Base-by-base conservation (phyloP, 1,140 invertebrate genomes). In the Hesperophylax magnus region DNA sequence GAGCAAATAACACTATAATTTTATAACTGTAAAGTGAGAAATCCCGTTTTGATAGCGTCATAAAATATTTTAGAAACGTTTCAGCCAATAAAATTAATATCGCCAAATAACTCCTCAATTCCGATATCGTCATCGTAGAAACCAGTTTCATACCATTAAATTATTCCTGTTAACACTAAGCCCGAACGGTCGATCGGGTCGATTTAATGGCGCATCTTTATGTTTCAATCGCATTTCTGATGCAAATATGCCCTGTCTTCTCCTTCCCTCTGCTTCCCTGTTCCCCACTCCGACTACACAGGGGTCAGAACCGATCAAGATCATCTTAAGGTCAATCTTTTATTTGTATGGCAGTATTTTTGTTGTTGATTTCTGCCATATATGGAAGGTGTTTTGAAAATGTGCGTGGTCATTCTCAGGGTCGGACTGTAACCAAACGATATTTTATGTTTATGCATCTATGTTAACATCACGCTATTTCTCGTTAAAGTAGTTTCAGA, bases 251-350 rank as follows among this genome's bases (percentile, higher is more conserved):
- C 11, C 14, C 1, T 47, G 39, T 47, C 39, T 11, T 47, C 11
- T 47, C 39, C 39, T 47, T 17, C 8, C 17, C 22, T 67, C 22
- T 34, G 11, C 27, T 67, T 27, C 2, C 17, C 24, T 3, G 22
- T 18, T 27, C 72, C 54, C 56, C 52, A 14, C 0, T 47, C 9
- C 39, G 39, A 14, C 0, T 47, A 2, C 39, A 1, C 54, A 17
- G 72, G 53, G 72, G 72, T 75, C 72, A 75, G 20, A 75, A 8
- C 72, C 72, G 72, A 75, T 75, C 72, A 75, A 75, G 72, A 75
- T 75, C 72, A 58, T 24, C 72, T 58, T 54, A 27, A 75, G 72
- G 72, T 75, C 72, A 34, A 39, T 56, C 72, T 31, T 75, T 75
- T 75, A 58, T 31, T 75, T 75, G 53, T 15, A 14, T 75, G 39